Base-by-base conservation (phyloP, 64 coral and sea anemone genomes). In the Montipora sp. region DNA sequence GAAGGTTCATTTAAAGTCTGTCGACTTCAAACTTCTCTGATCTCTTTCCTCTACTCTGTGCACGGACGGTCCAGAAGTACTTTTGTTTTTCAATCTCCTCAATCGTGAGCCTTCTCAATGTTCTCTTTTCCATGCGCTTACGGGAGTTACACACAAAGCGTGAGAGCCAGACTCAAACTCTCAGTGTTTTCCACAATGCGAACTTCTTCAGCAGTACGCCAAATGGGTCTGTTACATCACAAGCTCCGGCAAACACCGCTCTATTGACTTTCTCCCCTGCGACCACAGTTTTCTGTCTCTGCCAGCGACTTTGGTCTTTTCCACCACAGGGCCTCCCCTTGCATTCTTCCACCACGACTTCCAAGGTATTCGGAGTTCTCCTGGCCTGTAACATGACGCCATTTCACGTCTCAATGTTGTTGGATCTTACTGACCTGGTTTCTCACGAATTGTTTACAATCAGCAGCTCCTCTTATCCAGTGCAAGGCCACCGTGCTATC, bases 251-350 rank as follows among this genome's bases (percentile, higher is more conserved):
- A n/a, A 91, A 77, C 10, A 83, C 23, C 55, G 71, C 90, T 15
- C 51, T 44, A 36, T 70, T 65, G 5, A 48, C 78, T 67, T 82
- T 73, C 5, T n/a, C 59, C 49, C 83, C 78, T 81, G 59, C 43
- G 88, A 10, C 77, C 77, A 76, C 78, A 91, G 18, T 91, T 14
- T 23, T 24, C 21, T 20, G 24, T 8, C 22, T 91, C 51, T 59
- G 47, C 59, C 16, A 91, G 66, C 90, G 78, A 91, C 67, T 59
- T 24, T 3, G 90, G 90, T 80, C 89, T 77, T 46, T 90, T 57
- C 27, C 77, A 47, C 89, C 89, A 90, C 57, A 90, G 47, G 48
- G 60, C 80, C 50, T 8, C 50, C 8, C 69, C 49, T 92, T 6
- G 69, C 67, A 4, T 36, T 36, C 36, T 36, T 36, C 36, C 36